Conservation (phyloP, 2,888 invertebrate species). For the Pelosia muscerda region DNA sequence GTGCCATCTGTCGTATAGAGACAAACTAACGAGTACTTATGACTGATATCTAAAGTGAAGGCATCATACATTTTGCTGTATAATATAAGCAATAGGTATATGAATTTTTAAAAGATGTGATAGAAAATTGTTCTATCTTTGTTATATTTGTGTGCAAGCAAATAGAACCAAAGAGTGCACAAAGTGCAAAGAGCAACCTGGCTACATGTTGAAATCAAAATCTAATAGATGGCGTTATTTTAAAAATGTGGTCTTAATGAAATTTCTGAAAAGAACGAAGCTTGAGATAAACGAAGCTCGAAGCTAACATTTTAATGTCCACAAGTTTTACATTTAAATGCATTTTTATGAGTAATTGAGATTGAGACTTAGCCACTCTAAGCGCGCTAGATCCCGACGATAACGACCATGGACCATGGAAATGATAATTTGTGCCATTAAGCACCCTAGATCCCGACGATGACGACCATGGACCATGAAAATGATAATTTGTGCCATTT, state of each 20-base stretch:
- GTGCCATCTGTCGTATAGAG: background rate
- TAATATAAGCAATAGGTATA: too few species aligned
- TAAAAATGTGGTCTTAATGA: background rate
- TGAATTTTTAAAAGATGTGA: background rate
- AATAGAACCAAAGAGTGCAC: too few species aligned
- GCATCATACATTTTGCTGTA: too few species aligned
- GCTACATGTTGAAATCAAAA: constrained; percentile 21
- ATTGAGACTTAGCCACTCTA: background rate
- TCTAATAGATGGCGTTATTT: constrained; percentile 56
- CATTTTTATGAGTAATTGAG: background rate
- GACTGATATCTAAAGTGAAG: background rate
- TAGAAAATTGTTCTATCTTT: background rate
- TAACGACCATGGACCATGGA: too few species aligned
- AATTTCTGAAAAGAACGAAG: background rate
- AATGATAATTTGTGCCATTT: too few species aligned
- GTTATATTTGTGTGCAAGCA: background rate
- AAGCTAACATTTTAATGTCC: too few species aligned
- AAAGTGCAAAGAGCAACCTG: too few species aligned
- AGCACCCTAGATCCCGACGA: background rate
- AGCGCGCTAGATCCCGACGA: background rate
- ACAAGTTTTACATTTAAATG: background rate
- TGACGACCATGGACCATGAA: too few species aligned
- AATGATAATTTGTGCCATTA: too few species aligned
- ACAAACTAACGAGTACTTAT: background rate
- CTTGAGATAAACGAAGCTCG: background rate